Percentiles rank a stretch among this genome's conserved stretches.
phyloP scores from a whole-genome alignment of 2,113 vertebrate genomes.

The Cettia cetti region DNA sequence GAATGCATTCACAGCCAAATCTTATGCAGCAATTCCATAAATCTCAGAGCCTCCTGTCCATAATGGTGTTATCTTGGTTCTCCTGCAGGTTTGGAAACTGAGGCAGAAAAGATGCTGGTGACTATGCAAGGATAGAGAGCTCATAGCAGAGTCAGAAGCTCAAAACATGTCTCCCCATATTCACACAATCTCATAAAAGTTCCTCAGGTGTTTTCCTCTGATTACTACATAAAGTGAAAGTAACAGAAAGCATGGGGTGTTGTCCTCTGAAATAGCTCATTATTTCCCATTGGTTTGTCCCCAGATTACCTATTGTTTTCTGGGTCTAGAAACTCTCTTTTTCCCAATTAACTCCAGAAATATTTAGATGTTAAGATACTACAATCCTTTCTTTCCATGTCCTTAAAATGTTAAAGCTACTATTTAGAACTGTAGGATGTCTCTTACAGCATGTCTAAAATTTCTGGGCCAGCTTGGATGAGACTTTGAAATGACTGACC shows the following conservation, averaged over 20 bases:
- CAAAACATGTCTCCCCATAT: background rate
- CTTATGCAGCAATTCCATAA: accelerated
- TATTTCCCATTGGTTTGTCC: background rate
- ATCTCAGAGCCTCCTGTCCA: background rate
- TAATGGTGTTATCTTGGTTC: background rate
- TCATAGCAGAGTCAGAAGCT: background rate
- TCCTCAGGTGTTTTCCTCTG: background rate
- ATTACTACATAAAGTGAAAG: background rate
- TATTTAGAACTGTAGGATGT: background rate
- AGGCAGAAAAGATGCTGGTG: background rate
- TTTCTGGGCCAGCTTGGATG: background rate
- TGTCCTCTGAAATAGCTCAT: too few relatives aligned
- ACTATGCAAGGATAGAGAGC: background rate
- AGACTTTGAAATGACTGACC: background rate
- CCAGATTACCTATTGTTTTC: background rate
- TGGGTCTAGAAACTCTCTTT: background rate
- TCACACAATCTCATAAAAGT: background rate
- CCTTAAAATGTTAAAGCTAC: background rate
- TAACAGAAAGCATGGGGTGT: background rate
- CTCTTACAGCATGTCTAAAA: background rate
- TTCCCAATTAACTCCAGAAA: background rate
- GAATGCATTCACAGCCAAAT: background rate
- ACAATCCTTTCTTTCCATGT: background rate
- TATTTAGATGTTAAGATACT: background rate
- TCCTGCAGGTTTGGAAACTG: background rate